A percentile compares a stretch with the other conserved stretches of the same genome.
Evolutionary conservation across 1,140 invertebrate genomes (phyloP).

Genomic region (Neotoxoptera formosana): DNA sequence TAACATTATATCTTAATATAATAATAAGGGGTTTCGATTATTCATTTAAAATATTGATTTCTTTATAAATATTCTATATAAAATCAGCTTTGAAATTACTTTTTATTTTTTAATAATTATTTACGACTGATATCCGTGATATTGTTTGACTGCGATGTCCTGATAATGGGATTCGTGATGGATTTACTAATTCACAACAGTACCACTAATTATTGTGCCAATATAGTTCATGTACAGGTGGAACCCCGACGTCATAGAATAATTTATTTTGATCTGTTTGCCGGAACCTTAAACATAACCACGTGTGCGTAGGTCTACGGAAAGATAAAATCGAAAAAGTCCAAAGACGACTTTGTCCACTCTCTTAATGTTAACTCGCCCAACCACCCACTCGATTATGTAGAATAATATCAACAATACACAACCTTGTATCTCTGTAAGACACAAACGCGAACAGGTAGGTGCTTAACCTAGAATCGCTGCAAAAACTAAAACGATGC

Average conservation of each 20-base stretch:
- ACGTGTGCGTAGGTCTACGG: background rate
- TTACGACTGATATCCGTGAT: background rate
- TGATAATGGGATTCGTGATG: background rate
- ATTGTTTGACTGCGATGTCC: background rate
- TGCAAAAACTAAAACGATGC: background rate
- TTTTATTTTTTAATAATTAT: background rate
- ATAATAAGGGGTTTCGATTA: background rate
- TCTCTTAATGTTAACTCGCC: background rate
- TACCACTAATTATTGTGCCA: background rate
- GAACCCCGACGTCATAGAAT: background rate
- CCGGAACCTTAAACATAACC: background rate
- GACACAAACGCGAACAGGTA: background rate
- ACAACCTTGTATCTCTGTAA: background rate
- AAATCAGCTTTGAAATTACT: background rate
- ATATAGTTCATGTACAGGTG: background rate
- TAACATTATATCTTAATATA: background rate
- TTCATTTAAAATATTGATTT: background rate
- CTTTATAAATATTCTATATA: background rate
- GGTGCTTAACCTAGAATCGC: background rate
- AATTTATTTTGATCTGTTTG: background rate
- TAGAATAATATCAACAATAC: background rate
- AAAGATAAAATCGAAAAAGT: background rate
- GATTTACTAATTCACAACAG: background rate
- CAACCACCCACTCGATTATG: background rate
- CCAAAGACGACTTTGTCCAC: background rate